A percentile compares a stretch with the other conserved stretches of the same genome.
phyloP scores from a whole-genome alignment of 2,888 invertebrate species.

The Dermolepida albohirtum region DNA sequence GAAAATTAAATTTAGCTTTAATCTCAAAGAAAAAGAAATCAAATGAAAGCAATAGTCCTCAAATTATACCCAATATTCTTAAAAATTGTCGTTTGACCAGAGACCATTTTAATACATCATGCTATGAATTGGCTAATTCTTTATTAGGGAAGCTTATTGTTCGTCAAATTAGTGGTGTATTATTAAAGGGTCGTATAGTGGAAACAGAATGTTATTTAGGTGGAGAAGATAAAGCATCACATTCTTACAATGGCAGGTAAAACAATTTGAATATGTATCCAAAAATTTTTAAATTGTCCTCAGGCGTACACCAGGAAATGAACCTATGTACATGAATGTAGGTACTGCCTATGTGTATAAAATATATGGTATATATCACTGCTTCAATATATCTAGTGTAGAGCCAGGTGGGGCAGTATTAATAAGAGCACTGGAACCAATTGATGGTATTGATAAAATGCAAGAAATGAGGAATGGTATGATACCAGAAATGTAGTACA shows the following conservation, averaged over 20 bases:
- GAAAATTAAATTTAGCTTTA: too few species aligned
- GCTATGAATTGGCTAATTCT: slow-evolving; percentile 68
- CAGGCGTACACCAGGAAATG: slow-evolving; percentile 72
- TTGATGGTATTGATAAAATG: slow-evolving; percentile 73
- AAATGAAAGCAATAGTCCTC: too few species aligned
- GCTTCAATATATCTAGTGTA: slow-evolving; percentile 78
- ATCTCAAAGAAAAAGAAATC: too few species aligned
- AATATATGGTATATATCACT: slow-evolving; percentile 81
- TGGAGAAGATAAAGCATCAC: slow-evolving; percentile 73
- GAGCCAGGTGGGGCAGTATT: slow-evolving; percentile 76
- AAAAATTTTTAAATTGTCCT: background rate
- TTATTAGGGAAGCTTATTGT: slow-evolving; percentile 75
- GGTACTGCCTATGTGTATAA: slow-evolving; percentile 79
- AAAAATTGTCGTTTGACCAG: background rate
- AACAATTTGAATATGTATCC: slow-evolving; percentile 1
- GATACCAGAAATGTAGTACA: background rate
- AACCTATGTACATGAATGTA: slow-evolving; percentile 78
- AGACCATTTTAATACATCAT: slow-evolving; percentile 65
- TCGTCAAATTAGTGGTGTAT: slow-evolving; percentile 66
- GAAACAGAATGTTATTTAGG: slow-evolving; percentile 82
- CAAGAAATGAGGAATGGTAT: slow-evolving; percentile 59
- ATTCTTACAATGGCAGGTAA: slow-evolving; percentile 44
- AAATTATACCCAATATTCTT: too few species aligned
- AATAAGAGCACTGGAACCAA: slow-evolving; percentile 75
- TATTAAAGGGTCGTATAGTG: slow-evolving; percentile 73